Evolutionary conservation across 2,113 vertebrate species (phyloP).

Genomic region (Grammomys surdaster): DNA sequence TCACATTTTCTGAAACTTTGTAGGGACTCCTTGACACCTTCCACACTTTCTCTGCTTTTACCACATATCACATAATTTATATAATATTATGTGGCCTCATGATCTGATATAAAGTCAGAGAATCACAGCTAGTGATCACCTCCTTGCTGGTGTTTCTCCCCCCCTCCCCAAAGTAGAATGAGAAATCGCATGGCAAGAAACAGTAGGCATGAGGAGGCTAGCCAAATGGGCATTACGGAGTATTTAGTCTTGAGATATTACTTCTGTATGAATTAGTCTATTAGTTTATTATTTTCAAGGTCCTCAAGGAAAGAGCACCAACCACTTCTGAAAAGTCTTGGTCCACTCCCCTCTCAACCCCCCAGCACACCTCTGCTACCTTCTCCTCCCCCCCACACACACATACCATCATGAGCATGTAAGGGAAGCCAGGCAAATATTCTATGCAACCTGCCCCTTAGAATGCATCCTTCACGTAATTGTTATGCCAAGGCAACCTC

Average conservation of each 20-base stretch:
- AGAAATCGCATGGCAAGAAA: background rate
- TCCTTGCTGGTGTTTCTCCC: background rate
- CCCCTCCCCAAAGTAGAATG: background rate
- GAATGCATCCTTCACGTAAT: background rate
- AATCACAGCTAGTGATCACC: no score
- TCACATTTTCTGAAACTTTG: background rate
- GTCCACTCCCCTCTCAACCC: rapidly evolving
- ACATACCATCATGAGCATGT: no score
- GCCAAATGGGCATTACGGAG: background rate
- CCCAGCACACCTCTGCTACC: background rate
- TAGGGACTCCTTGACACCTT: rapidly evolving
- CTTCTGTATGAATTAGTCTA: background rate
- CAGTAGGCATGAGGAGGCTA: background rate
- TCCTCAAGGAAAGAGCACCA: background rate
- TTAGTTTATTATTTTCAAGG: background rate
- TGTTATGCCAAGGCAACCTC: background rate
- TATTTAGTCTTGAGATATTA: background rate
- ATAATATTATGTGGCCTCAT: background rate
- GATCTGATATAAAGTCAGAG: background rate
- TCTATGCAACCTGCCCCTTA: background rate
- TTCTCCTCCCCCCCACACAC: background rate
- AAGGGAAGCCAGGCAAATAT: background rate
- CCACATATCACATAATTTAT: background rate
- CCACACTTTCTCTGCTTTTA: background rate
- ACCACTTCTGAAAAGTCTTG: background rate